phyloP scores from a whole-genome alignment of 2,888 invertebrate species.

The Malachius bipustulatus region DNA sequence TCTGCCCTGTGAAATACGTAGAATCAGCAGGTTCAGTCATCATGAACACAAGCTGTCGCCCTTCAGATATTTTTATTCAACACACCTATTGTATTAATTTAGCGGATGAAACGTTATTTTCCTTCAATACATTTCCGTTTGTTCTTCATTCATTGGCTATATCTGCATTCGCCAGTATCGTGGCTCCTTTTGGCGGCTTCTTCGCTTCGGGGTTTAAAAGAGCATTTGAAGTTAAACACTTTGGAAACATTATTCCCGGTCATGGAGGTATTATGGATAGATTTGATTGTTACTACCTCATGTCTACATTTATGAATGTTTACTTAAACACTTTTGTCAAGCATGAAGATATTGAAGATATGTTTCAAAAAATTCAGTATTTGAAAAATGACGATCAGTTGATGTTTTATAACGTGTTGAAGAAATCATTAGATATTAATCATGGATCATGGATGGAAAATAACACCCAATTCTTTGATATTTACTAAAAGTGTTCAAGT shows the following conservation, averaged over 20 bases:
- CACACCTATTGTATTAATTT: no score
- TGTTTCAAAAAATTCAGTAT: conserved; percentile 81
- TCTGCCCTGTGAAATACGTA: conserved; percentile 27
- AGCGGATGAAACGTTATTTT: conserved; percentile 7
- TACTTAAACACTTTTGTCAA: conserved; percentile 85
- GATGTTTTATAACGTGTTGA: conserved; percentile 73
- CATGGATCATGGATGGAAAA: no score
- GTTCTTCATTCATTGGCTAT: conserved; percentile 87
- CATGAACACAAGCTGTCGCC: not conserved
- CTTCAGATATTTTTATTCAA: not conserved
- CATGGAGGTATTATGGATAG: conserved; percentile 99
- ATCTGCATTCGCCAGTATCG: conserved; percentile 92
- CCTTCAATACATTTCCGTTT: conserved; percentile 64
- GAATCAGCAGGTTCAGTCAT: conserved; percentile 57
- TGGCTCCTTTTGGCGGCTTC: conserved; percentile 99
- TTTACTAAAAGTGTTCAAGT: no score
- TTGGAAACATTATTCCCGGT: conserved; percentile 97
- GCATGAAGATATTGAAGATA: conserved; percentile 79
- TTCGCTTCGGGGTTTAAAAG: conserved; percentile 99
- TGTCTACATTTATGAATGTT: conserved; percentile 99
- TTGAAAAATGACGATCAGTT: conserved; percentile 86
- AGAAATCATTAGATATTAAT: conserved; percentile 75
- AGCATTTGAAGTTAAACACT: conserved; percentile 96
- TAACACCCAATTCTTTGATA: no score
- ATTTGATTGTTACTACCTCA: conserved; percentile 98